A percentile compares a stretch with the other conserved stretches of the same genome.
Evolutionary conservation across 2,797 vertebrate genomes (phyloP).

Genomic region (Pitangus sulphuratus): DNA sequence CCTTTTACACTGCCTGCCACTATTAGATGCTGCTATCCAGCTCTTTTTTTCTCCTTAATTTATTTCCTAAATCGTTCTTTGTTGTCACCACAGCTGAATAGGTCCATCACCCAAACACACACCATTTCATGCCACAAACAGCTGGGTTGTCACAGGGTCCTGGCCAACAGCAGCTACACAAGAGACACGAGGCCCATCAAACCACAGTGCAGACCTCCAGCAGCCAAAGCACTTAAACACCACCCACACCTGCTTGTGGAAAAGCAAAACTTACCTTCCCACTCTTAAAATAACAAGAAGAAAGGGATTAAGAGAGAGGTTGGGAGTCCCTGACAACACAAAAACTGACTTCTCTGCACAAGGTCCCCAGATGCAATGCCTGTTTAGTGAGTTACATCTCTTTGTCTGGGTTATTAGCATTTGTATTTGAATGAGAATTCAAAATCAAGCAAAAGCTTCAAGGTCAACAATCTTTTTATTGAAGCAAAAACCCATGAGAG

Average conservation of each 20-base stretch:
- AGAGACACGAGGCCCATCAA: not conserved
- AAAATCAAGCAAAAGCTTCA: constrained; percentile 44
- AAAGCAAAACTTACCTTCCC: not conserved
- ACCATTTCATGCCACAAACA: not conserved
- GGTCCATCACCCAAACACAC: not conserved
- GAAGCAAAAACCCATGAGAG: constrained; percentile 51
- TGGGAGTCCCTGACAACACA: not conserved
- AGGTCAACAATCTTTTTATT: constrained; percentile 57
- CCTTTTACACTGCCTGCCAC: not conserved
- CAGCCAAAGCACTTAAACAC: not conserved
- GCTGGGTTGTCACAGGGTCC: not conserved
- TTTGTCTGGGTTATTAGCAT: not conserved
- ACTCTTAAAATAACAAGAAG: not conserved
- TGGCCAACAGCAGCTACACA: not conserved
- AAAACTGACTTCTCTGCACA: not conserved
- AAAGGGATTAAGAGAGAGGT: not conserved
- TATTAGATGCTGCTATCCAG: not conserved
- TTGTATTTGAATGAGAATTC: constrained; percentile 56
- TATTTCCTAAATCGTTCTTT: not conserved
- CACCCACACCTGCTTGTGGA: not conserved
- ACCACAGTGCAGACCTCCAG: not conserved
- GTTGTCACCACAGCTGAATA: not conserved
- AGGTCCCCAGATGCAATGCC: not conserved
- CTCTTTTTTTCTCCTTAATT: not conserved
- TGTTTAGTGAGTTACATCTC: not conserved